These are phyloP conservation scores for Andrena dorsata DNA, from an alignment of 2,888 invertebrate genomes.

Conservation along the genomic window DNA sequence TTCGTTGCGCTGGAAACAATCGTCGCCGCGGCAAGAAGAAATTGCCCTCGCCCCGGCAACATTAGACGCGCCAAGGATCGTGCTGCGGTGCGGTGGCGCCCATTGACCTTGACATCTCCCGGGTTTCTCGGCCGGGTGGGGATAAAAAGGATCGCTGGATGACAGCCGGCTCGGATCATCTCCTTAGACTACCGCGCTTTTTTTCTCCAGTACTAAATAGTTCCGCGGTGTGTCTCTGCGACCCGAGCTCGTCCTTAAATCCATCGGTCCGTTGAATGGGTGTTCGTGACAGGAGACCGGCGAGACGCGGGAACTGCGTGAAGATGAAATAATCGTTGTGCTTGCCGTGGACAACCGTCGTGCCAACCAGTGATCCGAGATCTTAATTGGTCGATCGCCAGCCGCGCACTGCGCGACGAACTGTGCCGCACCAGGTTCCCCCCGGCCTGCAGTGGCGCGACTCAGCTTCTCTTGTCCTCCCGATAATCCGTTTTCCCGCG, in stretches of 20 bases:
- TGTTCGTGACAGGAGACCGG: constrained; percentile 37
- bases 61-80: background rate
- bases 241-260: constrained; percentile 9
- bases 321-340: constrained; percentile 58
- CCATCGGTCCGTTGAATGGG: constrained; percentile 46
- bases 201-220: background rate
- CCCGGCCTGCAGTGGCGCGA: background rate
- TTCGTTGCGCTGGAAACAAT: constrained; percentile 46
- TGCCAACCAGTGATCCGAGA: background rate
- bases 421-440: background rate
- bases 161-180: background rate
- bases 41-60: background rate
- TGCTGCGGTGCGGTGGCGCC: background rate
- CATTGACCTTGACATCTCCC: background rate
- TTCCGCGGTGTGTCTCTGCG: constrained; percentile 13
- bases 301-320: constrained; percentile 49
- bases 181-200: background rate
- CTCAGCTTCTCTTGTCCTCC: background rate
- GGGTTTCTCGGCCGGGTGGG: background rate
- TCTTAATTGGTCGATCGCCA: background rate
- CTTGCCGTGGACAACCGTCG: background rate
- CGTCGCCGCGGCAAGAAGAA: constrained; percentile 6
- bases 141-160: background rate
- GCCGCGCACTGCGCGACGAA: background rate
- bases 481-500: background rate